Conservation (phyloP, 2,113 vertebrate species). For the human region DNA sequence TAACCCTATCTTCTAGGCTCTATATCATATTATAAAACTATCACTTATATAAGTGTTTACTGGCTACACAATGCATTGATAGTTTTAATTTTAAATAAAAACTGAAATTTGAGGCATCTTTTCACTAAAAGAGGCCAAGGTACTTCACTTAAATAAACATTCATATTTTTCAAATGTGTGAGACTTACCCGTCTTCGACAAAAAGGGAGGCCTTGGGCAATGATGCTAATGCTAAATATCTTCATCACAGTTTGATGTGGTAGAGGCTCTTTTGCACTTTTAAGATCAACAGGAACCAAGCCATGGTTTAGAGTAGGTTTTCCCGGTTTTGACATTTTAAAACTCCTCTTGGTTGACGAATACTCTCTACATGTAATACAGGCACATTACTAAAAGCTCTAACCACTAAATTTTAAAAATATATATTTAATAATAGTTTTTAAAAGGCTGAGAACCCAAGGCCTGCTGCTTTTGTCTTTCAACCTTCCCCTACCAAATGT, state of each 20-base stretch:
- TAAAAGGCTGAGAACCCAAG: slow-evolving; percentile 67
- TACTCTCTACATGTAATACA: slow-evolving; percentile 84
- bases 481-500: slow-evolving; percentile 83
- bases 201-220: slow-evolving; percentile 96
- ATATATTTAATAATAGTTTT: not conserved
- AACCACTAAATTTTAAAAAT: slow-evolving; percentile 59
- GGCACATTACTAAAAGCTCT: slow-evolving; percentile 86
- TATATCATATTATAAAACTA: not conserved
- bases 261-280: slow-evolving; percentile 88
- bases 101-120: not conserved
- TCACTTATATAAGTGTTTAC: not conserved
- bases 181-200: slow-evolving; percentile 95
- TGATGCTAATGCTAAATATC: slow-evolving; percentile 99
- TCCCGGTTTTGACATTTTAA: slow-evolving; percentile 91
- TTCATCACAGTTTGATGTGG: slow-evolving; percentile 95
- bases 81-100: slow-evolving; percentile 32
- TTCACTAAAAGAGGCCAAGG: slow-evolving; percentile 18
- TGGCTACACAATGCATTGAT: not conserved
- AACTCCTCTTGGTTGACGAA: slow-evolving; percentile 74
- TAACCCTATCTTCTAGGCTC: not conserved
- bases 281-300: slow-evolving; percentile 89
- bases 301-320: slow-evolving; percentile 87
- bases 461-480: slow-evolving; percentile 86
- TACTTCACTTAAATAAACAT: slow-evolving; percentile 48
- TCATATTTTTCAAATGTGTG: slow-evolving; percentile 67